Evolutionary conservation across 2,888 invertebrate species (phyloP), one percentile per base, ranked within the genome.

Genomic region (Tenthredo distinguenda): DNA sequence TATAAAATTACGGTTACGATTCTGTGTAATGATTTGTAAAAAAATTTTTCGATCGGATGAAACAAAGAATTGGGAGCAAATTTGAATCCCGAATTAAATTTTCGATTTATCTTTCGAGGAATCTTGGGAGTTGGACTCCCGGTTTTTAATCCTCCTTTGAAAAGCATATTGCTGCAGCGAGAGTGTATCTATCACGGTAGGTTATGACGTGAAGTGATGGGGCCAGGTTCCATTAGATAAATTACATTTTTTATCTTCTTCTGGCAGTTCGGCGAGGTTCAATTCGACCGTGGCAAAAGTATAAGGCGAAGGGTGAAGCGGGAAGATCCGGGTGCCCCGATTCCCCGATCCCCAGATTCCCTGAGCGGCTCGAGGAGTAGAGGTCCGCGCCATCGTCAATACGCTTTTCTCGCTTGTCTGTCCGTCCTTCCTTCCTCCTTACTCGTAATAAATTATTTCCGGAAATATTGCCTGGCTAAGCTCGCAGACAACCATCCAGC

Each of bases 171-270:
- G 83, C 65, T 71, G 83, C 65, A 68, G 21, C 47, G 68, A 10
- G 65, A 47, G 83, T 83, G 83, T 83, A 71, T 83, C 71, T 68
- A 83, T 83, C 83, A 83, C 68, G 65, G 83, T 40, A 21, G 71
- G 68, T 83, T 83, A 83, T 83, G 83, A 83, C 83, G 83, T 83
- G 68, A 83, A 83, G 71, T 68, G 83, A 83, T 47, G 83, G 47
- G 47, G 68, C 83, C 31, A 37, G 83, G 43, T 71, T 83, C 83
- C 83, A 83, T 83, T 83, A 83, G 83, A 83, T 83, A 83, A 83
- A 83, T 83, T 68, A 71, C 65, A 83, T 83, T 65, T 83, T 83
- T 83, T 83, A 83, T 83, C 83, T 83, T 47, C 81, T 81, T 81
- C 40, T 65, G 58, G 81, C 58, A 58, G 81, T 81, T 81, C 81